Evolutionary conservation across 2,797 vertebrate genomes (phyloP).

Genomic region (Eutrigla gurnardus): DNA sequence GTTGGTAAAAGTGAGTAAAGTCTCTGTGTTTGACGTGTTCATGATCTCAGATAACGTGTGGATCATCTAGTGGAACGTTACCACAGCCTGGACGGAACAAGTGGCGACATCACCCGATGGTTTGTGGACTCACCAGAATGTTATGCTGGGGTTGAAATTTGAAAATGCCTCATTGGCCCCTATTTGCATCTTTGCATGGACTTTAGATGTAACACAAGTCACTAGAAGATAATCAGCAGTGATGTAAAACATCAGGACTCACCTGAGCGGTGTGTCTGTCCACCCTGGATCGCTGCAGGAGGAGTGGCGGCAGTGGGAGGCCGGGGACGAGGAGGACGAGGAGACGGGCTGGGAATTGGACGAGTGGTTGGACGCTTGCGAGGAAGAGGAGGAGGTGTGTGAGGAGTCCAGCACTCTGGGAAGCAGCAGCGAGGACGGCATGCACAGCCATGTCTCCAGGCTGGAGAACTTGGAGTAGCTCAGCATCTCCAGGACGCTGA

Average conservation of each 20-base stretch:
- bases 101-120: too few species aligned
- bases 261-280: slow-evolving; percentile 42
- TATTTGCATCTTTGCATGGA: too few species aligned
- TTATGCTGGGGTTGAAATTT: too few species aligned
- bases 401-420: slow-evolving; percentile 70
- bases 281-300: slow-evolving; percentile 66
- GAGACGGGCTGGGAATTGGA: slow-evolving; percentile 45
- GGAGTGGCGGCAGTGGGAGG: slow-evolving; percentile 55
- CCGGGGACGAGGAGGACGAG: slow-evolving; percentile 39
- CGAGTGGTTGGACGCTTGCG: slow-evolving; percentile 43
- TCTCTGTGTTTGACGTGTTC: too few species aligned
- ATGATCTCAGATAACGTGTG: too few species aligned
- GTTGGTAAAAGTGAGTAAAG: too few species aligned
- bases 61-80: too few species aligned
- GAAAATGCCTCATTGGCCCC: too few species aligned
- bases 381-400: slow-evolving; percentile 50
- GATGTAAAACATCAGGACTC: background rate
- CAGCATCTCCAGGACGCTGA: slow-evolving; percentile 87
- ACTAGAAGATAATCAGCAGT: too few species aligned
- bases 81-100: too few species aligned
- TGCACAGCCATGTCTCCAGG: slow-evolving; percentile 87
- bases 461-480: slow-evolving; percentile 86
- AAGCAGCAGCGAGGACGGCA: slow-evolving; percentile 82
- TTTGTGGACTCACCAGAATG: too few species aligned
- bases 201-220: too few species aligned